phyloP scores from a whole-genome alignment of 1,140 invertebrate species.

The Schlechtendalia chinensis region DNA sequence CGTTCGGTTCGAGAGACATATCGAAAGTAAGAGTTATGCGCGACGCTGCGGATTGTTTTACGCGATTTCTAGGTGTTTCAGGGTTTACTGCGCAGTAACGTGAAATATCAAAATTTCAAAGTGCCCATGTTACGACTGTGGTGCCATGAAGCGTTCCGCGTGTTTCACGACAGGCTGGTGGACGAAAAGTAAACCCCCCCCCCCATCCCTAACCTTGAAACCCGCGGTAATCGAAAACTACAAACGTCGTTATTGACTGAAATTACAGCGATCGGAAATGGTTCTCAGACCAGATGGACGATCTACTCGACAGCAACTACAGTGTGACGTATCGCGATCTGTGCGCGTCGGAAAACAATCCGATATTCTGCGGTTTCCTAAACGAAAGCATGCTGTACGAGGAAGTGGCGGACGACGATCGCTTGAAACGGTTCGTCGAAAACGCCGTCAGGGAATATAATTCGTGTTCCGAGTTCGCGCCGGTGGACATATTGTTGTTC shows the following conservation, averaged over 20 bases:
- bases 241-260: too few relatives aligned
- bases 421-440: conserved; percentile 78
- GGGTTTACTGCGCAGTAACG: conserved; percentile 72
- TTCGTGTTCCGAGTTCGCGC: conserved; percentile 63
- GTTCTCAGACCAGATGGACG: conserved; percentile 9
- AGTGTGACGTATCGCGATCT: neutral
- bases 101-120: conserved; percentile 69
- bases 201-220: too few relatives aligned
- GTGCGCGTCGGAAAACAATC: neutral
- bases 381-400: conserved; percentile 1
- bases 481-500: conserved; percentile 85
- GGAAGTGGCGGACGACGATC: conserved; percentile 59
- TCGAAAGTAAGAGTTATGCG: conserved; percentile 67
- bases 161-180: conserved; percentile 86
- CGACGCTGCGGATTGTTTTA: neutral
- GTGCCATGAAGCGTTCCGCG: conserved; percentile 89
- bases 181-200: conserved; percentile 69
- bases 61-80: conserved; percentile 62
- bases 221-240: too few relatives aligned
- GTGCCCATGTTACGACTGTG: conserved; percentile 73
- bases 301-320: conserved; percentile 1
- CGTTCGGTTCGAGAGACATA: conserved; percentile 87
- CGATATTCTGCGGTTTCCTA: conserved; percentile 15
- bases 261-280: conserved; percentile 24
- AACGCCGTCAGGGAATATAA: conserved; percentile 89